These are phyloP conservation scores for Acleris holmiana DNA, from an alignment of 2,888 invertebrate species.

Conservation along the genomic window DNA sequence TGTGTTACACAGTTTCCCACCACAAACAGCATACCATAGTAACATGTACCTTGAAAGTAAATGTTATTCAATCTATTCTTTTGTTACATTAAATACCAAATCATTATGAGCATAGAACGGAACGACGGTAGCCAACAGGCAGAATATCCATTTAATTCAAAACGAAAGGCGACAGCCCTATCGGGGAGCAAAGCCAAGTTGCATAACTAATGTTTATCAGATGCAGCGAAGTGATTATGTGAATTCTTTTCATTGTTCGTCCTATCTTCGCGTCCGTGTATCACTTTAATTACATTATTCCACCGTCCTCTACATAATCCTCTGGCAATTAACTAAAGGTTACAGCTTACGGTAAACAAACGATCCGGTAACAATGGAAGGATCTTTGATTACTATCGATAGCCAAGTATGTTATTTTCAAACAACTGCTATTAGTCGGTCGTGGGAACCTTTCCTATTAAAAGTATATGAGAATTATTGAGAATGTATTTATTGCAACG, in stretches of 20 bases:
- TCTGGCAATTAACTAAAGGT: slow-evolving; percentile 31
- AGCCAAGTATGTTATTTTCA: slow-evolving; percentile 30
- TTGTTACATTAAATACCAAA: too few species aligned
- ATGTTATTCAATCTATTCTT: too few species aligned
- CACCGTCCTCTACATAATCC: slow-evolving; percentile 41
- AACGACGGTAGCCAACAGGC: too few species aligned
- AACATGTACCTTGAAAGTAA: too few species aligned
- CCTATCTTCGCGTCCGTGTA: slow-evolving; percentile 37
- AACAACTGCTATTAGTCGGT: slow-evolving; percentile 21
- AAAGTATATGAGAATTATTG: too few species aligned
- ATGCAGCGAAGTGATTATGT: slow-evolving; percentile 53
- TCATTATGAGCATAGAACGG: too few species aligned
- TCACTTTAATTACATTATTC: slow-evolving; percentile 45
- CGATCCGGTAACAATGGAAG: slow-evolving; percentile 29
- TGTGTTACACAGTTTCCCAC: too few species aligned
- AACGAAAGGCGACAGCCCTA: slow-evolving; percentile 29
- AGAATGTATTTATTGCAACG: slow-evolving; percentile 2
- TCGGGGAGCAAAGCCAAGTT: slow-evolving; percentile 42
- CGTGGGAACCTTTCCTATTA: slow-evolving; percentile 22
- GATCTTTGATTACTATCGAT: slow-evolving; percentile 32
- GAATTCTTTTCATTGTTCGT: slow-evolving; percentile 53
- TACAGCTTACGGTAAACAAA: slow-evolving; percentile 26
- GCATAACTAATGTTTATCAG: slow-evolving; percentile 57
- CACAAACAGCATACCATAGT: too few species aligned
- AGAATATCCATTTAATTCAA: not conserved